phyloP scores from a whole-genome alignment of 1,140 invertebrate genomes.

The Nomia melanderi region DNA sequence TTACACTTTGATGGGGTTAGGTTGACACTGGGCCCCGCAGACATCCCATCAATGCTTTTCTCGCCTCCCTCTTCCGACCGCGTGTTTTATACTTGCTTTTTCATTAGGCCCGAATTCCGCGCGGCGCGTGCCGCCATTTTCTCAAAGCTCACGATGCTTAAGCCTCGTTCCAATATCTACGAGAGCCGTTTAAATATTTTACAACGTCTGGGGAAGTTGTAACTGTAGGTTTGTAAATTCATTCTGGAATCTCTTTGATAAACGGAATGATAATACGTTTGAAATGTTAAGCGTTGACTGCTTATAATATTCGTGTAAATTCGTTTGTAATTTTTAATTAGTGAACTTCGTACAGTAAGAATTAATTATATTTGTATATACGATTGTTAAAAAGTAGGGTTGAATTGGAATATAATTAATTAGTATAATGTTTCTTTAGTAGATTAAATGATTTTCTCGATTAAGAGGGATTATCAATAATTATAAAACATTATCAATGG shows the following conservation, averaged over 20 bases:
- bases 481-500: too few species aligned
- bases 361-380: too few species aligned
- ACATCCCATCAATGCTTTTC: slow-evolving; percentile 60
- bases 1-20: slow-evolving; percentile 81
- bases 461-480: too few species aligned
- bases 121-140: slow-evolving; percentile 67
- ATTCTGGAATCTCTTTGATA: background rate
- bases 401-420: too few species aligned
- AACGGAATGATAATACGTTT: background rate
- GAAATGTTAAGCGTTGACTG: too few species aligned
- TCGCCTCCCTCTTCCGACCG: slow-evolving; percentile 42
- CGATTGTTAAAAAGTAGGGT: too few species aligned
- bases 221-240: background rate
- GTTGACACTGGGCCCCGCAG: slow-evolving; percentile 74
- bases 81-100: slow-evolving; percentile 66
- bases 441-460: too few species aligned
- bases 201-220: background rate
- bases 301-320: too few species aligned
- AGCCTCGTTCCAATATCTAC: slow-evolving; percentile 1
- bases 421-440: too few species aligned
- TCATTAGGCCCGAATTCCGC: slow-evolving; percentile 73
- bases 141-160: slow-evolving; percentile 45
- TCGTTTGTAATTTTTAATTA: too few species aligned
- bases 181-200: slow-evolving; percentile 27
- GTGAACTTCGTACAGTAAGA: too few species aligned